A percentile compares a stretch with the other conserved stretches of the same genome.
These are phyloP conservation scores for Boloria euphrosyne DNA, from an alignment of 2,888 invertebrate species.

Conservation along the genomic window DNA sequence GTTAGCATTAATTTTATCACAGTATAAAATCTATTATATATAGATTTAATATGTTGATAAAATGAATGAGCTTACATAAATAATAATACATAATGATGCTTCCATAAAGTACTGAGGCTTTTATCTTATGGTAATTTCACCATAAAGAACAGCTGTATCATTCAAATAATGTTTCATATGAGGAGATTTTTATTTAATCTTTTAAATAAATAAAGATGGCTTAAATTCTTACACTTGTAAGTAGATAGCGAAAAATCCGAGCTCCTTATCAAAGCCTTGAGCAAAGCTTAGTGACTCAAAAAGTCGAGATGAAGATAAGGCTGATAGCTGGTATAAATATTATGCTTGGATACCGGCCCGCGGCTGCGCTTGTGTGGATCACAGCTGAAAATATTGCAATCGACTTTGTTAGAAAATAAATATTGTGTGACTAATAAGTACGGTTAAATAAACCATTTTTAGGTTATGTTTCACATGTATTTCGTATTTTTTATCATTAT, in stretches of 20 bases:
- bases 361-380: conserved; percentile 12
- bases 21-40: not conserved
- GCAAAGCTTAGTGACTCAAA: conserved; percentile 54
- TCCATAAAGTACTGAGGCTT: not conserved
- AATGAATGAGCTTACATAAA: not conserved
- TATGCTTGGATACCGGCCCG: conserved; percentile 5
- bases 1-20: not conserved
- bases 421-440: not conserved
- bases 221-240: conserved; percentile 46
- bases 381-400: conserved; percentile 9
- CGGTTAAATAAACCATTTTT: too few relatives aligned
- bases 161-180: not conserved
- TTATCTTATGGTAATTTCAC: not conserved
- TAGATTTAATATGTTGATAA: not conserved
- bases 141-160: not conserved
- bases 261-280: conserved; percentile 52
- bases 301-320: conserved; percentile 46
- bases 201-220: conserved; percentile 7
- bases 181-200: not conserved
- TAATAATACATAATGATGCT: too few relatives aligned
- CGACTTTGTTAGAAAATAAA: not conserved
- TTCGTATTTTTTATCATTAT: too few relatives aligned
- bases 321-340: conserved; percentile 35
- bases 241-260: conserved; percentile 55
- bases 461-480: too few relatives aligned